phyloP scores from a whole-genome alignment of 2,888 invertebrate genomes.

The Platycnemis pennipes region DNA sequence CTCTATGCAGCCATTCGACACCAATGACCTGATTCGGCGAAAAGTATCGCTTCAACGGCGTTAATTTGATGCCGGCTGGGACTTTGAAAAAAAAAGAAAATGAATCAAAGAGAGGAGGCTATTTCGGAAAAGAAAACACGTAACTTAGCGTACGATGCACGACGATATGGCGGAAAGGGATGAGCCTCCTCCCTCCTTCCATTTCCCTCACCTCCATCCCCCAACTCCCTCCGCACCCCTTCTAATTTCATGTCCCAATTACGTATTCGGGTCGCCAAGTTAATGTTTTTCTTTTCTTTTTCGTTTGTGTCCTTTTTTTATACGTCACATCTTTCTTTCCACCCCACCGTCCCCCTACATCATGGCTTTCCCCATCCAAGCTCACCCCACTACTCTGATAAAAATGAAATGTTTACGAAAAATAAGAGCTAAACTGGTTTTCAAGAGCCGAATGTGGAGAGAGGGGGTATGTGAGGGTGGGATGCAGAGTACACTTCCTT shows the following conservation, averaged over 20 bases:
- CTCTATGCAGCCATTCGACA: not conserved
- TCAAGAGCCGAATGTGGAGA: not conserved
- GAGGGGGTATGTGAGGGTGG: not conserved
- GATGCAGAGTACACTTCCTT: not conserved
- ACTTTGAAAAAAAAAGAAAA: not conserved
- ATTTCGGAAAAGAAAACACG: constrained; percentile 14
- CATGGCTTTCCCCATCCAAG: not conserved
- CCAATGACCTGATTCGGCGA: not conserved
- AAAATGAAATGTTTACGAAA: too few species aligned
- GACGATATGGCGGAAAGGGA: not conserved
- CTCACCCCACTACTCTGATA: not conserved
- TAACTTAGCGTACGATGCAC: not conserved
- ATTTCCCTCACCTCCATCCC: not conserved
- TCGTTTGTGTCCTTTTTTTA: not conserved
- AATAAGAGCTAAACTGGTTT: not conserved
- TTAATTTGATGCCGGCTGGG: not conserved
- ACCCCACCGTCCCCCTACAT: not conserved
- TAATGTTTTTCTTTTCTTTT: not conserved
- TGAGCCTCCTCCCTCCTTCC: not conserved
- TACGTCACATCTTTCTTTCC: not conserved
- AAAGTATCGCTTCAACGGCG: not conserved
- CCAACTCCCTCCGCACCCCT: not conserved
- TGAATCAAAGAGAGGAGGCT: not conserved
- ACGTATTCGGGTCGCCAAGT: not conserved
- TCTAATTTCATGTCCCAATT: not conserved